Conservation (phyloP, 2,888 invertebrate genomes). For the Blastobasis adustella region DNA sequence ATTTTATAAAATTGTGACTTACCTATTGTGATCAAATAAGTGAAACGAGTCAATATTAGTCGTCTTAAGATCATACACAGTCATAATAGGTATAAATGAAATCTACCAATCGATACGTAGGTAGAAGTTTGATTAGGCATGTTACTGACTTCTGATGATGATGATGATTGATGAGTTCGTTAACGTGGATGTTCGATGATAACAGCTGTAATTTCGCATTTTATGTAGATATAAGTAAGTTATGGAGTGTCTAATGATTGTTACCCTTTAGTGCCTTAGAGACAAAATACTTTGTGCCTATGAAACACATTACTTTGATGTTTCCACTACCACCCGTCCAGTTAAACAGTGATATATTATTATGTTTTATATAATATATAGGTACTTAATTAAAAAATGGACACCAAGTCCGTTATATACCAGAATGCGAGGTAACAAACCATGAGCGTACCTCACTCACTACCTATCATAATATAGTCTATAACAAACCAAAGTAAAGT, state of each 20-base stretch:
- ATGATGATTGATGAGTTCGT: no score
- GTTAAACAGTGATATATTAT: slow-evolving; percentile 3
- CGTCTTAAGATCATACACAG: no score
- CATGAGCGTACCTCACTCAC: neutral
- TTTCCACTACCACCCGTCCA: slow-evolving; percentile 6
- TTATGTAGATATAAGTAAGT: neutral
- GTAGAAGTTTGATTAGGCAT: no score
- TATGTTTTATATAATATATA: neutral
- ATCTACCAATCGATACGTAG: no score
- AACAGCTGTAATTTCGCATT: no score
- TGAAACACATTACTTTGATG: neutral
- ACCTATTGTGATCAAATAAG: neutral
- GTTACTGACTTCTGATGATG: no score
- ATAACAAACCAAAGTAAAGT: slow-evolving; percentile 68
- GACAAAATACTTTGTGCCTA: slow-evolving; percentile 16
- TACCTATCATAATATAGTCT: slow-evolving; percentile 37
- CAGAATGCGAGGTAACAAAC: neutral
- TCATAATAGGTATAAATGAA: no score
- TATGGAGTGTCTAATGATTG: slow-evolving; percentile 25
- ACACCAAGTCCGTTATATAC: neutral
- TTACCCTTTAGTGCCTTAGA: slow-evolving; percentile 39
- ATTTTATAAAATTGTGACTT: slow-evolving; percentile 3
- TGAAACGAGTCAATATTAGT: no score
- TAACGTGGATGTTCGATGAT: no score
- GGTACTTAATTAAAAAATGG: neutral